A percentile compares a stretch with the other conserved stretches of the same genome.
Conservation (phyloP, 2,797 vertebrate species). For the Apogon talboti region DNA sequence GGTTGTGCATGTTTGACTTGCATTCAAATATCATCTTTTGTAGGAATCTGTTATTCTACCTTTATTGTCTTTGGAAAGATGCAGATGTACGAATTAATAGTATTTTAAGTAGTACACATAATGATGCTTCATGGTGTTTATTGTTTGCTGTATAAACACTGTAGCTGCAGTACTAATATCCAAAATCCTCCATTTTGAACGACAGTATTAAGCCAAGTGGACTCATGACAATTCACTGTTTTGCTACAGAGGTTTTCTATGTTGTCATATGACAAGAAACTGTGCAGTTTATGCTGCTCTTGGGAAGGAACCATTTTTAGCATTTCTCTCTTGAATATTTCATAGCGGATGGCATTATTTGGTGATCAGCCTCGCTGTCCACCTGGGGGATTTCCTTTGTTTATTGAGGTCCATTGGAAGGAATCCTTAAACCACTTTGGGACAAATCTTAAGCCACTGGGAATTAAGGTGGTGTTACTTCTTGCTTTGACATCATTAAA, state of each 20-base stretch:
- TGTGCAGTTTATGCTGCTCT: constrained; percentile 2
- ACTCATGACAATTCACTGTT: not conserved
- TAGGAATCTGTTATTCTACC: too few species aligned
- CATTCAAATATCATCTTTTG: too few species aligned
- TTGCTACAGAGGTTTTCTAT: not conserved
- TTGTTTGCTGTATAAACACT: too few species aligned
- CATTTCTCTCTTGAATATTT: constrained; percentile 24
- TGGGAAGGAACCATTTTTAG: constrained; percentile 11
- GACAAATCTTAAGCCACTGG: constrained; percentile 53
- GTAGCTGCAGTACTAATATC: too few species aligned
- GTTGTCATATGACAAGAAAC: not conserved
- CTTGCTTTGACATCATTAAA: constrained; percentile 56
- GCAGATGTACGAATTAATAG: not conserved
- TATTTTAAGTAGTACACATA: not conserved
- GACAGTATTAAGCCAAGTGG: too few species aligned
- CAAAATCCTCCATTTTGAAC: too few species aligned
- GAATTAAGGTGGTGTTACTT: constrained; percentile 52
- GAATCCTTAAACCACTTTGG: constrained; percentile 40
- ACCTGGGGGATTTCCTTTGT: constrained; percentile 23
- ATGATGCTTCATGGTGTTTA: too few species aligned
- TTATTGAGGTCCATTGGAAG: constrained; percentile 25
- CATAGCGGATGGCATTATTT: constrained; percentile 3
- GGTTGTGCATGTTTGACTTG: too few species aligned
- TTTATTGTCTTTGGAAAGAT: not conserved
- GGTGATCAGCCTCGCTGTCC: constrained; percentile 22